phyloP scores from a whole-genome alignment of 2,113 vertebrate genomes.

The Pelmatolapia mariae region DNA sequence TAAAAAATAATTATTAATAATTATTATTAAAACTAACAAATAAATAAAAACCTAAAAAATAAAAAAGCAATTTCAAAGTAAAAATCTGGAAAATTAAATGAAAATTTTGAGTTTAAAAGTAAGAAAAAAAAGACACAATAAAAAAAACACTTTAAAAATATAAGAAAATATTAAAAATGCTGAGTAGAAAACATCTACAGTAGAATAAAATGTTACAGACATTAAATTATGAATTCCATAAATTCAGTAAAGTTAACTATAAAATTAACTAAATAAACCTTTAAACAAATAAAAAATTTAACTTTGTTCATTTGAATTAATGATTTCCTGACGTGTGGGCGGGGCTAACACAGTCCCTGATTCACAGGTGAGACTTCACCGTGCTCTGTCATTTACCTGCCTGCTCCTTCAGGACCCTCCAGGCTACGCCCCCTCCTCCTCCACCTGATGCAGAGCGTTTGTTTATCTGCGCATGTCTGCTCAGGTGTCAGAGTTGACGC shows the following conservation, averaged over 20 bases:
- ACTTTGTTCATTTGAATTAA: background rate
- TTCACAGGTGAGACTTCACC: background rate
- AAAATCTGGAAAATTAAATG: background rate
- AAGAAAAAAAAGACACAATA: background rate
- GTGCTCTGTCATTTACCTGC: background rate
- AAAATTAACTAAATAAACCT: background rate
- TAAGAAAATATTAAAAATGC: background rate
- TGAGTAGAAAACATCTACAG: accelerated
- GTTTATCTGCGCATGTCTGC: slow-evolving; percentile 8
- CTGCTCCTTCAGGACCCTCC: background rate
- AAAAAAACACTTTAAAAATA: background rate
- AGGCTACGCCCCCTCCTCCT: background rate
- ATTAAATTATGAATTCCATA: background rate
- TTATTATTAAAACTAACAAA: too few relatives aligned
- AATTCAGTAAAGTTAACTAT: background rate
- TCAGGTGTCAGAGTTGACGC: slow-evolving; percentile 50
- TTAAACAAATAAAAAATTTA: background rate
- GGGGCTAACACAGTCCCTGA: background rate
- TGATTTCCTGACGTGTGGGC: background rate
- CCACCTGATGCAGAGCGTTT: background rate
- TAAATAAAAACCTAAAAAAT: too few relatives aligned
- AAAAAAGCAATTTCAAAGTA: too few relatives aligned
- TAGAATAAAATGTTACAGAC: background rate
- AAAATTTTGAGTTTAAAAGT: background rate
- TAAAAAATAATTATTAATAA: too few relatives aligned